These are phyloP conservation scores for Heterodera schachtii DNA, from an alignment of 1,140 invertebrate species.

Conservation along the genomic window DNA sequence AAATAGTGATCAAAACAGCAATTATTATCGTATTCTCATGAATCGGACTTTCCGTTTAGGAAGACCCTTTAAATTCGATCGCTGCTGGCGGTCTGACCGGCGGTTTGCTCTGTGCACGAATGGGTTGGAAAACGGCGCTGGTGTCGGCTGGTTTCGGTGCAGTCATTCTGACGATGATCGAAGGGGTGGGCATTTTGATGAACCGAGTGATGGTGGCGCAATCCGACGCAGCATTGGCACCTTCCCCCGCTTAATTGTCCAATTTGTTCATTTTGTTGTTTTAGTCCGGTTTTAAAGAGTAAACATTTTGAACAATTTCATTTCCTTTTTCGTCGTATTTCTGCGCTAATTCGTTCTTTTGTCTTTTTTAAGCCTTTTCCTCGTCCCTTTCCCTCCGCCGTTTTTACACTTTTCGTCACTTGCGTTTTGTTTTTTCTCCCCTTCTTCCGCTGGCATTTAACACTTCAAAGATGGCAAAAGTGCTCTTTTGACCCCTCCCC, in stretches of 20 bases:
- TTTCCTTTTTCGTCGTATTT: neutral
- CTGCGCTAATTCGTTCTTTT: neutral
- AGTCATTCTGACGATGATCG: conserved; percentile 88
- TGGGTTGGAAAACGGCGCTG: conserved; percentile 86
- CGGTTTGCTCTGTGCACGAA: conserved; percentile 76
- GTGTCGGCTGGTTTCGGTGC: conserved; percentile 93
- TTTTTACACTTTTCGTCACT: neutral
- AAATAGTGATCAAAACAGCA: too few species aligned
- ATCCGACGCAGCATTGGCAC: conserved; percentile 26
- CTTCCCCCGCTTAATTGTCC: conserved; percentile 13
- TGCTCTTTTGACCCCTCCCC: neutral
- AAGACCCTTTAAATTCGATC: conserved; percentile 77
- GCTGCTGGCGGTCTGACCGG: conserved; percentile 92
- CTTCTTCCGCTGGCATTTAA: too few species aligned
- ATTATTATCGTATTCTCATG: conserved; percentile 3
- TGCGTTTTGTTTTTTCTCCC: too few species aligned
- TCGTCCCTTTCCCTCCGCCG: neutral
- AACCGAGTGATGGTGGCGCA: conserved; percentile 40
- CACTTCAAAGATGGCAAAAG: too few species aligned
- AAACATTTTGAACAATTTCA: neutral
- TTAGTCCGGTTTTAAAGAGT: neutral
- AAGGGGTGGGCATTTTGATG: conserved; percentile 88
- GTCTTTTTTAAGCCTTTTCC: neutral
- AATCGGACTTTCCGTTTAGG: conserved; percentile 46
- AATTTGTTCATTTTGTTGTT: neutral